These are phyloP conservation scores for Philaenus spumarius DNA, from an alignment of 1,140 invertebrate species.

Conservation along the genomic window DNA sequence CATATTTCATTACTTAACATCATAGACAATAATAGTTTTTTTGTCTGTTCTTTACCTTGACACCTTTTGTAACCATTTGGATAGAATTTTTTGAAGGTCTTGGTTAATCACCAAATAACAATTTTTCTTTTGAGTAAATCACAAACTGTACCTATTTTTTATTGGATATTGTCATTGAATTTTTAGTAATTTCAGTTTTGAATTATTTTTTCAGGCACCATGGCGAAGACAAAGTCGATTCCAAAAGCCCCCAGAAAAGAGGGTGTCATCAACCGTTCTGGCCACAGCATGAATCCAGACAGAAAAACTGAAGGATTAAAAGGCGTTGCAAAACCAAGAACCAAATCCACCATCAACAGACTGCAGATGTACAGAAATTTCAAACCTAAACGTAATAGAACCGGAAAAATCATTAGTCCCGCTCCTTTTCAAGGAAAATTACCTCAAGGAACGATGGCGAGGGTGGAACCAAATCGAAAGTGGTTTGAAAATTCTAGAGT, in stretches of 20 bases:
- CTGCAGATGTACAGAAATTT: conserved; percentile 97
- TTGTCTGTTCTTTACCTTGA: too few species aligned
- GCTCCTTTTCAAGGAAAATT: conserved; percentile 92
- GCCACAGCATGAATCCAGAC: conserved; percentile 86
- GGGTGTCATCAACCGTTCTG: conserved; percentile 71
- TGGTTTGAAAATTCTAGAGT: conserved; percentile 96
- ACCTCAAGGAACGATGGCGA: conserved; percentile 81
- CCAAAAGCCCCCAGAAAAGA: conserved; percentile 63
- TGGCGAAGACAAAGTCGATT: conserved; percentile 63
- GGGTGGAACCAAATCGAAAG: conserved; percentile 94
- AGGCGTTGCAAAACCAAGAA: conserved; percentile 77
- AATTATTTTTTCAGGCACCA: conserved; percentile 34
- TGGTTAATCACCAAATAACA: too few species aligned
- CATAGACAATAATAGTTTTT: too few species aligned
- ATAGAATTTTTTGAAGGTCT: too few species aligned
- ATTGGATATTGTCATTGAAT: too few species aligned
- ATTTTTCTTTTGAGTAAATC: too few species aligned
- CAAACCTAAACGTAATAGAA: conserved; percentile 86
- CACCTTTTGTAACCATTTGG: too few species aligned
- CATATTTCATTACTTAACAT: too few species aligned
- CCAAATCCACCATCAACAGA: conserved; percentile 90
- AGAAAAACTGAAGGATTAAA: conserved; percentile 65
- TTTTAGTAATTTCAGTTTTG: too few species aligned
- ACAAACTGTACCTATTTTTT: too few species aligned
- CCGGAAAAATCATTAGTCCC: conserved; percentile 79